Percentiles rank a stretch among this genome's conserved stretches.
phyloP scores from a whole-genome alignment of 2,797 vertebrate genomes.

The Urocyon cinereoargenteus region DNA sequence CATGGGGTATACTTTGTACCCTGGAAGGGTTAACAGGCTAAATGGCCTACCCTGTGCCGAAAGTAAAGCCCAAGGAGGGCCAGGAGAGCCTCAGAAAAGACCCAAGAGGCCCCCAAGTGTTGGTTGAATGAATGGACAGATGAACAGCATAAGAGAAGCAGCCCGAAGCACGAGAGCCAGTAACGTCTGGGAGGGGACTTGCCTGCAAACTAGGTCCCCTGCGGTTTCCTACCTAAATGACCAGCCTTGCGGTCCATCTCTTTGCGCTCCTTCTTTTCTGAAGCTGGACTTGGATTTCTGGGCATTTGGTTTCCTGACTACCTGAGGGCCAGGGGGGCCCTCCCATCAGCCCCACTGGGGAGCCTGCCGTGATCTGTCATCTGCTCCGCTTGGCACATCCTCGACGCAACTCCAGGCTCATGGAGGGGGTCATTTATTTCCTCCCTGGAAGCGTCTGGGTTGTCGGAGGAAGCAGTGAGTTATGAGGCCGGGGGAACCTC shows the following conservation, averaged over 20 bases:
- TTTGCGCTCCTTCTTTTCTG: not conserved
- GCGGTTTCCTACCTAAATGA: not conserved
- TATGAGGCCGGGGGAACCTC: conserved; percentile 31
- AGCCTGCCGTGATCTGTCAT: not conserved
- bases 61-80: not conserved
- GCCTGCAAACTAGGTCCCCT: not conserved
- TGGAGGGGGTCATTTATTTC: conserved; percentile 37
- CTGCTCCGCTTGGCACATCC: not conserved
- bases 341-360: not conserved
- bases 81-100: not conserved
- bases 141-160: not conserved
- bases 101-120: rapidly evolving
- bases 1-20: rapidly evolving
- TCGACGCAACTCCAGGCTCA: not conserved
- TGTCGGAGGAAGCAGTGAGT: conserved; percentile 60
- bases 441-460: not conserved
- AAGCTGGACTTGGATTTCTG: not conserved
- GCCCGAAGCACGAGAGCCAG: not conserved
- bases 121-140: not conserved
- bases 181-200: not conserved
- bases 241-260: rapidly evolving
- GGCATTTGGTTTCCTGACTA: not conserved
- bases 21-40: not conserved
- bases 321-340: not conserved
- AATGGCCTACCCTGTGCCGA: not conserved